These are phyloP conservation scores for Drosophila borborema DNA, from an alignment of 2,888 invertebrate genomes.

Conservation along the genomic window DNA sequence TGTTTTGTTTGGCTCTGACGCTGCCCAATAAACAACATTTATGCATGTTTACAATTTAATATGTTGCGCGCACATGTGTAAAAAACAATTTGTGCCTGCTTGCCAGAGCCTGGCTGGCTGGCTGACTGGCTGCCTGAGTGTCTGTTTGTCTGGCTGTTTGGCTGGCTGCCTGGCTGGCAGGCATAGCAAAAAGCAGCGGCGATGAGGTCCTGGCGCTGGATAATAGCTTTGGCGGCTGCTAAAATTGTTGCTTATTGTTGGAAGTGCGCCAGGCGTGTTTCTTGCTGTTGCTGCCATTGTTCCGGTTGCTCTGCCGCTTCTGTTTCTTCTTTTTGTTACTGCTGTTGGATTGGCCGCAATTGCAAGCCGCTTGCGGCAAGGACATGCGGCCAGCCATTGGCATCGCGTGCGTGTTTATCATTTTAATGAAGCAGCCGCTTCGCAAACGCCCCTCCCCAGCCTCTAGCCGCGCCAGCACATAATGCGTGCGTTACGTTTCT, in stretches of 20 bases:
- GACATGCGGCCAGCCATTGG: conserved; percentile 54
- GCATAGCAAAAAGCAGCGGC: conserved; percentile 50
- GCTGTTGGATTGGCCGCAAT: conserved; percentile 59
- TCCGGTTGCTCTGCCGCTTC: conserved; percentile 11
- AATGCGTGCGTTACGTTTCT: conserved; percentile 60
- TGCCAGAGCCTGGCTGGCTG: conserved; percentile 7
- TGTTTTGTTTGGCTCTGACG: conserved; percentile 51
- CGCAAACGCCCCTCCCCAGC: conserved; percentile 22
- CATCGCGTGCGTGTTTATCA: conserved; percentile 65
- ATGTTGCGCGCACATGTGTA: conserved; percentile 74
- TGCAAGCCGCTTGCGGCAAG: conserved; percentile 74
- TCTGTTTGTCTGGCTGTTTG: background rate
- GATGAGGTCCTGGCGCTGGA: conserved; percentile 58
- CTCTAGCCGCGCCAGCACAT: conserved; percentile 15
- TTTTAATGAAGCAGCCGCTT: conserved; percentile 62
- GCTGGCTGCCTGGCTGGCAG: conserved; percentile 40
- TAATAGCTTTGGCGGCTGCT: conserved; percentile 68
- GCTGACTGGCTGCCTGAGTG: conserved; percentile 6
- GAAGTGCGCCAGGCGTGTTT: conserved; percentile 61
- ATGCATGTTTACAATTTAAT: conserved; percentile 76
- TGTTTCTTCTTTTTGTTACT: background rate
- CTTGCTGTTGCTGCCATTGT: conserved; percentile 33
- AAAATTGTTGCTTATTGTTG: conserved; percentile 71
- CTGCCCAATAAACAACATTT: conserved; percentile 69
- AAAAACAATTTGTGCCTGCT: conserved; percentile 68